These are phyloP conservation scores for silkworm (Bombyx mori) DNA, from an alignment of 1,140 invertebrate species.

Conservation along the genomic window DNA sequence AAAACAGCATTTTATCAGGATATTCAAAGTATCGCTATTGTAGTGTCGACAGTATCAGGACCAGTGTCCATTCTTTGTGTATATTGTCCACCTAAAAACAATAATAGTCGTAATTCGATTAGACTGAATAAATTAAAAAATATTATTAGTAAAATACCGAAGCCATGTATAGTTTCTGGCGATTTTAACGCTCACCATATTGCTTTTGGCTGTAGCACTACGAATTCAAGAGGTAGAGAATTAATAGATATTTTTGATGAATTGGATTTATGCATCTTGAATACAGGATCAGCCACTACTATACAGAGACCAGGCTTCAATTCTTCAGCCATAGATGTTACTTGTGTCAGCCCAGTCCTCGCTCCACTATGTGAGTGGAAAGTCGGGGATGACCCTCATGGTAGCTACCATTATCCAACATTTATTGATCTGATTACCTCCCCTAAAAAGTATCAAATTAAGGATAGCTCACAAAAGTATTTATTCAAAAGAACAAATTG, in stretches of 20 bases:
- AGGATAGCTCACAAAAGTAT: no score
- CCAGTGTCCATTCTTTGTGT: not conserved
- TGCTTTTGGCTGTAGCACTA: not conserved
- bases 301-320: not conserved
- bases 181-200: not conserved
- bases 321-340: not conserved
- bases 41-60: not conserved
- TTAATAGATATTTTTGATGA: not conserved
- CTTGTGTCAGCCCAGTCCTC: not conserved
- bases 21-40: not conserved
- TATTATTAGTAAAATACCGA: not conserved
- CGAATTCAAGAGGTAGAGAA: not conserved
- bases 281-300: constrained; percentile 1
- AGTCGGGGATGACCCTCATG: not conserved
- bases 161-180: not conserved
- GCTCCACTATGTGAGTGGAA: constrained; percentile 3
- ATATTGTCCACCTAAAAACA: not conserved
- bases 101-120: not conserved
- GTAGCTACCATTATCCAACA: constrained; percentile 4
- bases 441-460: no score
- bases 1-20: not conserved
- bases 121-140: not conserved
- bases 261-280: not conserved
- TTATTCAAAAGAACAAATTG: no score
- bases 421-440: not conserved